phyloP scores from a whole-genome alignment of 2,888 invertebrate genomes.

The Archips crataeganus region DNA sequence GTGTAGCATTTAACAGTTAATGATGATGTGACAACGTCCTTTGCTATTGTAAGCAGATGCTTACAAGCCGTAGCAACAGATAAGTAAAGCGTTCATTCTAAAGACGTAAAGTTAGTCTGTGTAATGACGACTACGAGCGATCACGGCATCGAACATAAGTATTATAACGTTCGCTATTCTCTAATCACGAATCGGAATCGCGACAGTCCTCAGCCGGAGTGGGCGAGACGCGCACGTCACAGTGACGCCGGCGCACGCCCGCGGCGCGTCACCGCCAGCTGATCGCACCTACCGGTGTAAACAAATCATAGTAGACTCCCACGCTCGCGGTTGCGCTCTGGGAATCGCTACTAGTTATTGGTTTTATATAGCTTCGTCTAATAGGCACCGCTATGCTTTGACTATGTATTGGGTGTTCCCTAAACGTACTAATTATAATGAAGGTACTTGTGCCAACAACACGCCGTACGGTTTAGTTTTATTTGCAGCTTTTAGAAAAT shows the following conservation, averaged over 20 bases:
- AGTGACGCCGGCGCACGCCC: slow-evolving; percentile 52
- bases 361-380: slow-evolving; percentile 6
- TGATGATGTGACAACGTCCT: neutral
- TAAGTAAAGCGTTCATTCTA: neutral
- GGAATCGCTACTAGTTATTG: slow-evolving; percentile 24
- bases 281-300: slow-evolving; percentile 76
- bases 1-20: neutral
- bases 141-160: neutral
- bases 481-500: neutral
- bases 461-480: neutral
- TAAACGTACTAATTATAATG: slow-evolving; percentile 7
- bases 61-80: neutral
- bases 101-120: neutral
- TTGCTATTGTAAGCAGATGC: neutral
- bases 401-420: slow-evolving; percentile 2
- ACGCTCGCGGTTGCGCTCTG: slow-evolving; percentile 56
- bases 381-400: neutral
- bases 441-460: neutral
- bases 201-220: slow-evolving; percentile 41
- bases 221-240: slow-evolving; percentile 56
- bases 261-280: slow-evolving; percentile 74
- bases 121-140: neutral
- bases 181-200: slow-evolving; percentile 30
- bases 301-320: slow-evolving; percentile 83
- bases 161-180: slow-evolving; percentile 12